Base-by-base conservation (phyloP, 2,797 vertebrate genomes). In the Gouania willdenowi region DNA sequence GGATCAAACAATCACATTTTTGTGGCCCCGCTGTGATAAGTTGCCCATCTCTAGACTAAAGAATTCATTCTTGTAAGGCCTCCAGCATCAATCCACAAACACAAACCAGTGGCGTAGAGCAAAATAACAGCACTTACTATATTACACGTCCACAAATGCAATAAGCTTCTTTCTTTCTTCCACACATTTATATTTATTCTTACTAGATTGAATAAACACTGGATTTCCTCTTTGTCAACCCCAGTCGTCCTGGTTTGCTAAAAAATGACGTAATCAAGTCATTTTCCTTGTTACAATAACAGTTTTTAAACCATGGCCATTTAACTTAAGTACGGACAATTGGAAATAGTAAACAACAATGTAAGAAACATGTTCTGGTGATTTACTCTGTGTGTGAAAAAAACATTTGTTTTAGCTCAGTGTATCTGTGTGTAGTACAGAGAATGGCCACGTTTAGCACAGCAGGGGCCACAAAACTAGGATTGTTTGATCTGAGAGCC, bases 151-250 rank as follows among this genome's bases (percentile, higher is more conserved):
- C 58, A 50, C 16, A 45, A 63, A 46, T 45, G 40, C 41, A 62
- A 44, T 55, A 32, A 56, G 26, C 23, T 54, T 20, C 9, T 37
- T 24, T 23, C 6, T 19, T 19, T 18, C 12, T 28, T 27, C 39
- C 24, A 25, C 14, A 31, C 32, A 31, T 65, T 62, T 36, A 75
- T 73, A 66, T 61, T 30, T 76, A 66, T 81, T 82, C 79, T 64
- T 21, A 53, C 55, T 6, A 41, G 33, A 37, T 24, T 52, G 54
- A 54, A 60, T 68, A 75, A 79, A 79, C 45, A 64, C 51, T 56
- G 44, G 62, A 64, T 72, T 75, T 65, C 31, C 64, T 46, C 46
- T 66, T 60, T 53, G 66, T 84, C 75, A 79, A 81, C 70, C 78
- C 38, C 28, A 35, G 44, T 60, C 40, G 11, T 30, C 0, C 35